phyloP scores from a whole-genome alignment of 2,888 invertebrate species.

The Drosophila kambysellisi region DNA sequence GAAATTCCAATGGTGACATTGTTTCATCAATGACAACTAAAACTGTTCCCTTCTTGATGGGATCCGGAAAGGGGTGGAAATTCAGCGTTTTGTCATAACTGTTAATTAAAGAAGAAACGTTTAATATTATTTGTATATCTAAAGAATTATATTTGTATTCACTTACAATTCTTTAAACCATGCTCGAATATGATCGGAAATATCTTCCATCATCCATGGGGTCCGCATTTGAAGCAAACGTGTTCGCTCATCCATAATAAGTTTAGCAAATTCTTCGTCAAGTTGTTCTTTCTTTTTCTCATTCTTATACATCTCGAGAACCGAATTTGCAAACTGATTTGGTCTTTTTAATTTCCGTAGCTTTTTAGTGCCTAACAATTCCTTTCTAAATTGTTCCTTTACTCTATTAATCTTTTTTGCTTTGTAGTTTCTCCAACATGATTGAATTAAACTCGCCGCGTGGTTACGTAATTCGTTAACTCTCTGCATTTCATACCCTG shows the following conservation, averaged over 20 bases:
- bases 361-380: conserved; percentile 71
- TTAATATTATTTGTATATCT: background rate
- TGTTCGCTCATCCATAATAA: conserved; percentile 85
- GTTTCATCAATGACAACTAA: conserved; percentile 85
- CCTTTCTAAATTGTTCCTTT: conserved; percentile 55
- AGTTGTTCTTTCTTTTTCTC: conserved; percentile 64
- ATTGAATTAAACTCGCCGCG: conserved; percentile 76
- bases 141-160: too few species aligned
- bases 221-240: conserved; percentile 85
- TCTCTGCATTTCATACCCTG: conserved; percentile 39
- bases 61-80: conserved; percentile 86
- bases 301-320: conserved; percentile 72
- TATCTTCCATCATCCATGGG: conserved; percentile 89
- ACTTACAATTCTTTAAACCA: conserved; percentile 90
- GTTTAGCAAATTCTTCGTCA: conserved; percentile 79
- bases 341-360: conserved; percentile 45
- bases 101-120: background rate
- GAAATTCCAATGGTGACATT: conserved; percentile 84
- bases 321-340: conserved; percentile 43
- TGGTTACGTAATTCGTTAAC: conserved; percentile 28
- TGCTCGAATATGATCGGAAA: conserved; percentile 90
- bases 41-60: conserved; percentile 86
- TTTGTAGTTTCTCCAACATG: conserved; percentile 71
- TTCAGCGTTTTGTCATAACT: conserved; percentile 78
- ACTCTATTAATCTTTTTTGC: conserved; percentile 62